Base-by-base conservation (phyloP, 2,797 vertebrate genomes). In the Craterocephalus amniculus region DNA sequence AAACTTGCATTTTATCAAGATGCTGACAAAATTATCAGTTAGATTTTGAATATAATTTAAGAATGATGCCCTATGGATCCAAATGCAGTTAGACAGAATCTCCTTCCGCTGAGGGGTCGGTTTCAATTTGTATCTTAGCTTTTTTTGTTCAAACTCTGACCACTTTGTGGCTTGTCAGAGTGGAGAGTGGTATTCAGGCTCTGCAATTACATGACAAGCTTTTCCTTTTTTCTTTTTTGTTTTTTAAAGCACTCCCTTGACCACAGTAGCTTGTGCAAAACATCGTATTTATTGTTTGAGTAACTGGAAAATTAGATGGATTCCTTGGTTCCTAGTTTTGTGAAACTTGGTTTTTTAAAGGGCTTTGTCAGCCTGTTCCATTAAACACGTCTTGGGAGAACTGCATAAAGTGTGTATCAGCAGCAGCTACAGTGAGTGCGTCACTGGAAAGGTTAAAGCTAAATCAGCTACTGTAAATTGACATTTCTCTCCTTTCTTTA, bases 121-220 rank as follows among this genome's bases (percentile, higher is more conserved):
- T 54, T 63, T 73, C 61, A 77, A 66, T 78, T 81, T 71, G 56
- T 36, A 63, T 36, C 48, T 75, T 34, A 35, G 56, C 63, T 58
- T 72, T 57, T 74, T 59, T 68, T 8, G 0, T 61, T 70, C 43
- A 59, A 29, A 49, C 38, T 64, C 34, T 59, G 62, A 72, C 78
- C 72, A 3, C 70, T 58, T 45, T 82, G 81, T 65, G 77, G 81
- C 71, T 76, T 79, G 67, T 70, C 0, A 0, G 34, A 56, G 67
- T n/a, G n/a, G 26, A 71, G 79, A 72, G 79, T 59, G 29, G 55
- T 71, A 66, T 40, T 36, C 43, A 54, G 69, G 70, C 72, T 79
- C 81, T 83, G 57, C 72, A 91, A 87, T 90, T 91, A 88, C 79
- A 87, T 85, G 85, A 87, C 83, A 87, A 68, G 79, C 77, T 57